These are phyloP conservation scores for Spodoptera litura DNA, from an alignment of 1,140 invertebrate species.

Conservation along the genomic window DNA sequence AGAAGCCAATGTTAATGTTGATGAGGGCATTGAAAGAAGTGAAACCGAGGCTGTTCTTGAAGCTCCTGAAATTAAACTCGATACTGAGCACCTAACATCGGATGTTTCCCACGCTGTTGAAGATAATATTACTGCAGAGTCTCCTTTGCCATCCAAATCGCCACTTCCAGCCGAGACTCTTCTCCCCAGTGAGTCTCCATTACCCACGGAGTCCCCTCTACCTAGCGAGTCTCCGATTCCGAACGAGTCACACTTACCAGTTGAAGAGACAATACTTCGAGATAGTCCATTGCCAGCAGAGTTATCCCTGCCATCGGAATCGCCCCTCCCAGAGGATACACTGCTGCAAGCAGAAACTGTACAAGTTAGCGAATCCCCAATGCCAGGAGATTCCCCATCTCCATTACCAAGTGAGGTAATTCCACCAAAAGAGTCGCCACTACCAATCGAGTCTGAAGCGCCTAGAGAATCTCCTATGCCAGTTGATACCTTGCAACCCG, in stretches of 20 bases:
- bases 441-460: conserved; percentile 28
- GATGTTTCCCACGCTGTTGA: conserved; percentile 41
- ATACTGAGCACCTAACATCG: conserved; percentile 49
- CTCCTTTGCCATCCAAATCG: conserved; percentile 52
- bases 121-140: conserved; percentile 28
- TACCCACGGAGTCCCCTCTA: conserved; percentile 58
- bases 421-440: conserved; percentile 47
- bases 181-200: conserved; percentile 50
- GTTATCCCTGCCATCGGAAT: conserved; percentile 45
- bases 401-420: conserved; percentile 39
- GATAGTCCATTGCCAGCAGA: conserved; percentile 52
- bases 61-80: conserved; percentile 58
- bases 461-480: conserved; percentile 36
- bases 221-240: conserved; percentile 53
- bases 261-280: conserved; percentile 41
- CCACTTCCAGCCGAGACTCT: conserved; percentile 56
- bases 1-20: background rate
- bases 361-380: conserved; percentile 33
- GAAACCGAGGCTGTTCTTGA: conserved; percentile 50
- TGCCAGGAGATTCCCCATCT: conserved; percentile 16
- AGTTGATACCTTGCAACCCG: background rate
- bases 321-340: conserved; percentile 45
- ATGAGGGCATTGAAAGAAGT: background rate
- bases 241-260: conserved; percentile 31
- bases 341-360: conserved; percentile 13